Base-by-base conservation (phyloP, 2,113 vertebrate species). In the Neoarius graeffei region DNA sequence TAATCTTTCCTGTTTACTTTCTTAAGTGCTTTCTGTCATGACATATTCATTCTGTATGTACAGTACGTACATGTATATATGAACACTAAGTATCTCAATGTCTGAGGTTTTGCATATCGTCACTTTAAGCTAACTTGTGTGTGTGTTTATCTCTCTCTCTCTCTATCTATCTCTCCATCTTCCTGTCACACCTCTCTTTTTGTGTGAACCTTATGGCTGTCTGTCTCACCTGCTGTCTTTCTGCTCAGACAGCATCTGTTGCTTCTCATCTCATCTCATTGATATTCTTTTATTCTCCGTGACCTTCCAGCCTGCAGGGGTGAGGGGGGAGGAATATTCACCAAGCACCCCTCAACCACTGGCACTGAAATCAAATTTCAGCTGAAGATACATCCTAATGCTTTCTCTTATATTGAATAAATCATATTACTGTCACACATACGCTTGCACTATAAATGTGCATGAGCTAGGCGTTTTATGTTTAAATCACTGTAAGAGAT, bases 231-330 rank as follows among this genome's bases (percentile, higher is more conserved):
- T 85, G 83, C 81, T 89, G 85, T 82, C 89, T 88, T 88, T 81
- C 92, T 91, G 87, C 90, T 92, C 92, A 87, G 90, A 88, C 92
- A 92, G 91, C 88, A 91, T 85, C 89, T 89, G 91, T 92, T 85
- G 89, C 86, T 87, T 52, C 64, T 91, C 88, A 90, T 90, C 85
- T 82, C 59, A 23, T 69, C 93, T 94, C 93, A 94, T 94, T 95
- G 91, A 93, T 93, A 94, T 94, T 92, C 94, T 90, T 94, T 94
- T 80, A 93, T 94, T 92, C 93, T 89, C 92, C 90, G 60, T 90
- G 93, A 94, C 94, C 94, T 94, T 94, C 94, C 91, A 86, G 89
- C 88, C 54, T 66, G 88, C 91, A 88, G 89, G 77, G 85, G 88
- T 91, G 88, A 14, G 54, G 67, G 42, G 17, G 17, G 52, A 42